phyloP scores from a whole-genome alignment of 2,113 vertebrate species.

The Microcebus griseorufus region DNA sequence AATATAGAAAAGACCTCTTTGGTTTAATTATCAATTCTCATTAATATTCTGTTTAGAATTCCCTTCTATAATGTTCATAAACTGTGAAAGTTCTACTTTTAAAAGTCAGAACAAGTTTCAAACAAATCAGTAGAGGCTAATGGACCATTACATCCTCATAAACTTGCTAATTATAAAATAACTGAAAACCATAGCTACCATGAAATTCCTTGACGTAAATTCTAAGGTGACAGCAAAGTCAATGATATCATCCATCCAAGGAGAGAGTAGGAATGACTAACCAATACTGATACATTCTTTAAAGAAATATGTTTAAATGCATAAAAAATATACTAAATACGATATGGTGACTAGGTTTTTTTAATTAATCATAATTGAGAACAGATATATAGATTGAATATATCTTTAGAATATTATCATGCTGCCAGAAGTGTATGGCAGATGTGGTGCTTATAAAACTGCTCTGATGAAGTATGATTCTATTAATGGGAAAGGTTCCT shows the following conservation, averaged over 20 bases:
- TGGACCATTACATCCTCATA: slow-evolving; percentile 73
- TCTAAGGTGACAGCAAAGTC: slow-evolving; percentile 49
- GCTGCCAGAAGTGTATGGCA: neutral
- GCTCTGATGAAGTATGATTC: neutral
- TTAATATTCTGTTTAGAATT: slow-evolving; percentile 34
- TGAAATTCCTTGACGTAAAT: slow-evolving; percentile 55
- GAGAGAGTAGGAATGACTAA: neutral
- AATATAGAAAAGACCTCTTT: neutral
- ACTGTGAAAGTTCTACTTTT: slow-evolving; percentile 53
- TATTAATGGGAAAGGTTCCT: neutral
- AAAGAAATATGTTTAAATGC: neutral
- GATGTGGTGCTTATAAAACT: neutral
- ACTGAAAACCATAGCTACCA: slow-evolving; percentile 61
- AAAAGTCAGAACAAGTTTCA: slow-evolving; percentile 63
- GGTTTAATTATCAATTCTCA: neutral
- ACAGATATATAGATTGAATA: neutral
- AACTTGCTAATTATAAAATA: slow-evolving; percentile 75
- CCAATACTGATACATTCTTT: neutral
- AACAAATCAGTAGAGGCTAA: slow-evolving; percentile 66
- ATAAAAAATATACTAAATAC: neutral
- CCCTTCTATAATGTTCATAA: neutral
- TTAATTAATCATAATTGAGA: neutral
- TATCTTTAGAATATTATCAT: neutral
- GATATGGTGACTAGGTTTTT: neutral
- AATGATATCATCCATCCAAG: neutral